Percentiles rank a stretch among this genome's conserved stretches.
phyloP scores from a whole-genome alignment of 1,140 invertebrate genomes.

The Neodiprion virginianus region DNA sequence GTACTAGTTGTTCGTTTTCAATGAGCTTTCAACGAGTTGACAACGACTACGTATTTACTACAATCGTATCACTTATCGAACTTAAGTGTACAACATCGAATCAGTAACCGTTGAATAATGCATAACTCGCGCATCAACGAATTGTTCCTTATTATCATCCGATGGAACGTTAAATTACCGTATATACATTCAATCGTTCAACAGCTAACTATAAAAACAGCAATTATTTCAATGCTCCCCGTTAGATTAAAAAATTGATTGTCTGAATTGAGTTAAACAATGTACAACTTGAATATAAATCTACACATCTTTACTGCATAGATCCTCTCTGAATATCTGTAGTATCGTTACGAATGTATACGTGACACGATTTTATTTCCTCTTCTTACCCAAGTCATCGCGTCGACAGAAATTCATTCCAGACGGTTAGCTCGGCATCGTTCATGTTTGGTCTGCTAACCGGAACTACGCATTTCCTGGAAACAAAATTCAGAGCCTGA shows the following conservation, averaged over 20 bases:
- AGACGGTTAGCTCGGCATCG: background rate
- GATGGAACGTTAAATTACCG: background rate
- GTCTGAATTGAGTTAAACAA: background rate
- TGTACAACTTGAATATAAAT: no score
- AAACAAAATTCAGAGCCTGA: no score
- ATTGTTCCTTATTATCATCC: no score
- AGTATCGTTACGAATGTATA: background rate
- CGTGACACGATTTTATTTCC: background rate
- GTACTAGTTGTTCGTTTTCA: no score
- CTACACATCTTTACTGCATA: background rate
- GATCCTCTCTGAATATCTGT: background rate
- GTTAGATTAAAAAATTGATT: constrained; percentile 1
- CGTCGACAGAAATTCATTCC: background rate
- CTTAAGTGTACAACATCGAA: no score
- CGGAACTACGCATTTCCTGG: no score
- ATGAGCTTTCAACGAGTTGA: no score
- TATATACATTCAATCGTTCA: background rate
- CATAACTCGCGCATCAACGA: no score
- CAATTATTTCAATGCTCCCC: background rate
- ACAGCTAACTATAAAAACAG: background rate
- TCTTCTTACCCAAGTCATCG: background rate
- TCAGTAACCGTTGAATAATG: no score
- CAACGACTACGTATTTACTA: no score
- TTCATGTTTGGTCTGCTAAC: background rate
- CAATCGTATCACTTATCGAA: no score